These are phyloP conservation scores for Peromyscus attwateri DNA, from an alignment of 2,797 vertebrate genomes.

Conservation along the genomic window DNA sequence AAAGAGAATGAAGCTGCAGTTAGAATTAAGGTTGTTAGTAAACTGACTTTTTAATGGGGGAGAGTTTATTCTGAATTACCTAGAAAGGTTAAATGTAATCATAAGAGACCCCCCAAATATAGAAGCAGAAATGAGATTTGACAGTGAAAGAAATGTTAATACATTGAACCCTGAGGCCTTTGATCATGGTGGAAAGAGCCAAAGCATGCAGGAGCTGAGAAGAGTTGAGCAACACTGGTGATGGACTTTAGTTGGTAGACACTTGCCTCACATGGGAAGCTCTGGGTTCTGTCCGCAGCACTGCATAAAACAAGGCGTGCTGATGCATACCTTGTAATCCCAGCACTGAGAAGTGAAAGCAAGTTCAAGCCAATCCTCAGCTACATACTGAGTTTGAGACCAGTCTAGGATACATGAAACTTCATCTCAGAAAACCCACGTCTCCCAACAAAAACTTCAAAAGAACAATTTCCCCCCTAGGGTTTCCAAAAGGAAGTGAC, in stretches of 20 bases:
- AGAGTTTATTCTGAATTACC: neutral
- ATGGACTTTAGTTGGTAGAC: neutral
- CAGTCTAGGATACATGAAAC: neutral
- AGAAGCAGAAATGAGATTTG: neutral
- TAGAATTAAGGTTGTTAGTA: slow-evolving; percentile 27
- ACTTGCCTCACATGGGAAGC: neutral
- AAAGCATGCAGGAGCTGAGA: neutral
- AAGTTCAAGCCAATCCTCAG: neutral
- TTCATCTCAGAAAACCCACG: neutral
- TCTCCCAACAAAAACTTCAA: neutral
- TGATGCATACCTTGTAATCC: neutral
- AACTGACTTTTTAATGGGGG: neutral
- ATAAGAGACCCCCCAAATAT: neutral
- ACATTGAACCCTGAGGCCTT: neutral
- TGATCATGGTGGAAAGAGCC: neutral
- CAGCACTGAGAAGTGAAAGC: neutral
- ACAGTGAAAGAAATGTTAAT: neutral
- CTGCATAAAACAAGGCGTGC: neutral
- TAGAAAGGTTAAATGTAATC: neutral
- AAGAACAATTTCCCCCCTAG: neutral
- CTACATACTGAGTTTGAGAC: neutral
- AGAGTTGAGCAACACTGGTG: neutral
- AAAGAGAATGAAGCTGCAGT: neutral
- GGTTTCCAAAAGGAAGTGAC: neutral
- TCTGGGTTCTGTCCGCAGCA: neutral